Evolutionary conservation across 2,888 invertebrate genomes (phyloP).

Genomic region (Eulithis testata): DNA sequence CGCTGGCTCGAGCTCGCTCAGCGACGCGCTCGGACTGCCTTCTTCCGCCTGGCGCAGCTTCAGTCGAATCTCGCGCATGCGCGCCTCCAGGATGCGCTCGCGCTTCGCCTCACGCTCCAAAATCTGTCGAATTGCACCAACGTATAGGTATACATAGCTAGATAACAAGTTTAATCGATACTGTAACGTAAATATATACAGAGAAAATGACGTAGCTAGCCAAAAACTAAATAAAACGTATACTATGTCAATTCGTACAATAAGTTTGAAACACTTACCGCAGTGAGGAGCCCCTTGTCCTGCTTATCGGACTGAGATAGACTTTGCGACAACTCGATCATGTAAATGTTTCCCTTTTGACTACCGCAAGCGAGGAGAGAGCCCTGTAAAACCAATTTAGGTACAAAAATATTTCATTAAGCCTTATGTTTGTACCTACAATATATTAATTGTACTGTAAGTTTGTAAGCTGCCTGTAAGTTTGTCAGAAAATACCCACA

Average conservation of each 20-base stretch:
- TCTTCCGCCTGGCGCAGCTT: constrained; percentile 75
- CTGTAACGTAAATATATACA: too few species aligned
- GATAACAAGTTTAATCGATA: too few species aligned
- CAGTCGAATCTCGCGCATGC: constrained; percentile 91
- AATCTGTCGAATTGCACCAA: constrained; percentile 81
- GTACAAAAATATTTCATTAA: too few species aligned
- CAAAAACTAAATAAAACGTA: too few species aligned
- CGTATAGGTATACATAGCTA: too few species aligned
- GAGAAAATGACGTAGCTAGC: too few species aligned
- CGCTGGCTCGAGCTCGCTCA: constrained; percentile 51
- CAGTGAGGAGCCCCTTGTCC: constrained; percentile 88
- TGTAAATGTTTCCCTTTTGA: constrained; percentile 87
- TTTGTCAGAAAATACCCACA: too few species aligned
- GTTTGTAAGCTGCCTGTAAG: too few species aligned
- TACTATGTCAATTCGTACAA: too few species aligned
- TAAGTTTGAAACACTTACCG: constrained; percentile 74
- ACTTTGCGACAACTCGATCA: constrained; percentile 90
- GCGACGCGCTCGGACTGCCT: constrained; percentile 50
- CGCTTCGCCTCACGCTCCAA: constrained; percentile 94
- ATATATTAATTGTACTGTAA: too few species aligned
- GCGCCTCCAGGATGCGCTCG: constrained; percentile 95
- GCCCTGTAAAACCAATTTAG: constrained; percentile 66
- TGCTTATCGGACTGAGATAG: constrained; percentile 87
- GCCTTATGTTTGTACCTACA: too few species aligned
- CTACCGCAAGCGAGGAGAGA: constrained; percentile 89